Percentiles rank a stretch among this genome's conserved stretches.
Evolutionary conservation across 2,888 invertebrate genomes (phyloP).

Genomic region (Trilocha varians): DNA sequence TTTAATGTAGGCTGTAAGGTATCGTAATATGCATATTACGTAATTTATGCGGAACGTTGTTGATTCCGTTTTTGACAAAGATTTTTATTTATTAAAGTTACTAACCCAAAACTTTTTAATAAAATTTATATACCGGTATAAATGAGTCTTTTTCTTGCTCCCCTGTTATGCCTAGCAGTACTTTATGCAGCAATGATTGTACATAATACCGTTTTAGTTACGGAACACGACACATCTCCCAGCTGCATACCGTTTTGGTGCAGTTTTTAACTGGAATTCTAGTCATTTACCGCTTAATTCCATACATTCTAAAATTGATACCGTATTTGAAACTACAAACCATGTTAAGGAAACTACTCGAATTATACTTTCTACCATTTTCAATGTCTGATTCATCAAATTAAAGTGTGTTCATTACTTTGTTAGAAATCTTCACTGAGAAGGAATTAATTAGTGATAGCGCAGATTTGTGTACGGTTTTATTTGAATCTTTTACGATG

Average conservation of each 20-base stretch:
- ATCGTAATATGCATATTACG: constrained; percentile 73
- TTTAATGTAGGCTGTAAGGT: constrained; percentile 69
- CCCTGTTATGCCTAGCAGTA: constrained; percentile 18
- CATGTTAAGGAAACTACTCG: background rate
- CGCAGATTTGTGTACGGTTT: background rate
- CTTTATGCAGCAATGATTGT: no score
- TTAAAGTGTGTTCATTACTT: background rate
- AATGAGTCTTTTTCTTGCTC: constrained; percentile 31
- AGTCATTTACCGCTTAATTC: constrained; percentile 5
- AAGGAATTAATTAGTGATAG: background rate
- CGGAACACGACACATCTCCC: constrained; percentile 7
- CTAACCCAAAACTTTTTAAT: constrained; percentile 65
- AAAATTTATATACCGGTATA: constrained; percentile 72
- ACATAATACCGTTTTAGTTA: constrained; percentile 20
- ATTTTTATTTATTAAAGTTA: constrained; percentile 67
- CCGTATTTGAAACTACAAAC: background rate
- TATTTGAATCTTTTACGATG: no score
- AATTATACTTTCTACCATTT: constrained; percentile 5
- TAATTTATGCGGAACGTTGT: constrained; percentile 44
- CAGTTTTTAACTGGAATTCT: background rate
- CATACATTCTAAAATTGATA: background rate
- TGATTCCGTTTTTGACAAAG: constrained; percentile 59
- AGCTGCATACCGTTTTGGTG: constrained; percentile 8
- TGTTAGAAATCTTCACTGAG: background rate
- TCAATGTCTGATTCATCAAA: background rate